Evolutionary conservation across 2,797 vertebrate genomes (phyloP).

Genomic region (Oryzias sinensis): DNA sequence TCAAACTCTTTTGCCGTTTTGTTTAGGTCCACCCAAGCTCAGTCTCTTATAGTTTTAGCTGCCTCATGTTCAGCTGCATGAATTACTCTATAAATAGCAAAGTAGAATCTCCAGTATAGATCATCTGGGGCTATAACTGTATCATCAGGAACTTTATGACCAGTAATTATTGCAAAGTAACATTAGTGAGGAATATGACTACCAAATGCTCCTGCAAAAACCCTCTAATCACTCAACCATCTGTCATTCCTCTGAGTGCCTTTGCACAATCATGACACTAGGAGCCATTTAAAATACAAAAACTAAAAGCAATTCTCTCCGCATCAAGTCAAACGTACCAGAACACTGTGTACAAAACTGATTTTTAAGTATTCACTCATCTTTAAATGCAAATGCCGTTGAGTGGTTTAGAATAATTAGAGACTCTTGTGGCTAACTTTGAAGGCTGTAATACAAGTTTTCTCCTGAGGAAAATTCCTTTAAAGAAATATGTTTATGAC

Average conservation of each 20-base stretch:
- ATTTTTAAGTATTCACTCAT: no score
- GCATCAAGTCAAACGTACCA: no score
- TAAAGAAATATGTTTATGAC: not conserved
- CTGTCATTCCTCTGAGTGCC: constrained; percentile 14
- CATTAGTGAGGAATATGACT: constrained; percentile 14
- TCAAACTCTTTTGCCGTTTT: not conserved
- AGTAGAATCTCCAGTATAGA: constrained; percentile 6
- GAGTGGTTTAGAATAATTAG: no score
- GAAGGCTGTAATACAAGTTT: not conserved
- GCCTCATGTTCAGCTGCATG: constrained; percentile 1
- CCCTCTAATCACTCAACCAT: constrained; percentile 7
- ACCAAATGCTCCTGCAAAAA: constrained; percentile 20
- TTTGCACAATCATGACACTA: no score
- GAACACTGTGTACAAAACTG: no score
- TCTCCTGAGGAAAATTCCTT: not conserved
- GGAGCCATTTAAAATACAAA: no score
- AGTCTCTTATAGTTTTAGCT: constrained; percentile 1
- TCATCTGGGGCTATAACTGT: constrained; percentile 24
- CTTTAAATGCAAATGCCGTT: no score
- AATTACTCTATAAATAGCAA: constrained; percentile 52
- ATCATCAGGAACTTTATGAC: constrained; percentile 33
- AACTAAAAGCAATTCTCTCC: no score
- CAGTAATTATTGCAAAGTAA: constrained; percentile 22
- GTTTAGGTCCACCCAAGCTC: not conserved
- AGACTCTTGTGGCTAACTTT: no score